phyloP scores from a whole-genome alignment of 2,797 vertebrate genomes.

The Coccyzus lansbergi region DNA sequence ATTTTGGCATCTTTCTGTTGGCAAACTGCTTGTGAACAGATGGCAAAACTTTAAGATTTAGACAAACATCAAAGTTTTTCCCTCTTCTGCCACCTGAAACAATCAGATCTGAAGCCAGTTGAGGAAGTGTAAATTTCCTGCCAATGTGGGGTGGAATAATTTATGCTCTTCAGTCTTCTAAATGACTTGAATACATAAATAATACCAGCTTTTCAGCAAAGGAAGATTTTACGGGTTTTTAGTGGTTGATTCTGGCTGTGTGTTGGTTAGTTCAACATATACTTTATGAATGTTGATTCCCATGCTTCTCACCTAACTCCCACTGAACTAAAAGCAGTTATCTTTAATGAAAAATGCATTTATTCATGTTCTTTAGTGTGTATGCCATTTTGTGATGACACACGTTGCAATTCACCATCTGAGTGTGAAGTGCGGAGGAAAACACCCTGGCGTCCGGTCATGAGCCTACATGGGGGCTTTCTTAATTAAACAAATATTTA shows the following conservation, averaged over 20 bases:
- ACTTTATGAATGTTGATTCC: background rate
- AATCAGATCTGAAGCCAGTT: background rate
- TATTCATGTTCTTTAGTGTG: background rate
- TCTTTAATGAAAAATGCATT: background rate
- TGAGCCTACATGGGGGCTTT: too few relatives aligned
- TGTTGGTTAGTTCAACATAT: background rate
- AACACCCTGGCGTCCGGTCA: background rate
- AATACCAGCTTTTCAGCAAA: background rate
- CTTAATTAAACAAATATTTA: too few relatives aligned
- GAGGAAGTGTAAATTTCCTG: background rate
- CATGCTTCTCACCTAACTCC: background rate
- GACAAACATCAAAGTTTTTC: conserved; percentile 33
- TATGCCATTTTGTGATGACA: background rate
- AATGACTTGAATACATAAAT: background rate
- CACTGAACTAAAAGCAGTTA: background rate
- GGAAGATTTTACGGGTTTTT: background rate
- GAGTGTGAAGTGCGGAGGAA: background rate
- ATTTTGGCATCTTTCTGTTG: background rate
- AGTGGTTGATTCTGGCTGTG: background rate
- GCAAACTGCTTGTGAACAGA: conserved; percentile 42
- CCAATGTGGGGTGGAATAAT: background rate
- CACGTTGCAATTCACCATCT: background rate
- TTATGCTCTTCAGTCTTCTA: background rate
- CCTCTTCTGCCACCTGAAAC: conserved; percentile 30
- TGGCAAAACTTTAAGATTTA: conserved; percentile 19